Base-by-base conservation (phyloP, 1,140 invertebrate genomes). In the Trichonephila clavata region DNA sequence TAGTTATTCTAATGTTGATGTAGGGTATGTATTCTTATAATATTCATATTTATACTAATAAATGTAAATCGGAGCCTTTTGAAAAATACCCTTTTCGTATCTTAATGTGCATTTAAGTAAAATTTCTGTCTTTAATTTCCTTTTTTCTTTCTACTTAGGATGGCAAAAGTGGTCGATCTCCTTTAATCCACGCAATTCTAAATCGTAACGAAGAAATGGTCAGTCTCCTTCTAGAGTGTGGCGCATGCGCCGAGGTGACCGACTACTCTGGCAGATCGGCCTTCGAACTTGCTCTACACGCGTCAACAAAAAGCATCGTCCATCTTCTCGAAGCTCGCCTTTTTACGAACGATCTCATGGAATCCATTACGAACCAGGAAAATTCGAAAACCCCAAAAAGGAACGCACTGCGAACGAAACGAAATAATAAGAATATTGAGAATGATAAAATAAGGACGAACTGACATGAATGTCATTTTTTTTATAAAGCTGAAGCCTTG, bases 261-360 rank as follows among this genome's bases (percentile, higher is more conserved):
- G 93, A 94, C 24, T 94, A 90, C 61, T 94, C 93, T 57, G 93
- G 93, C 18, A 86, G 71, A 5, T 61, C 92, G 20, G 92, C 92
- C 1, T 93, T 87, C 4, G 92, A 93, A 80, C n/a, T 93, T 14
- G 92, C 92, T 6, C 21, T 93, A 21, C 92, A 87, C 43, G n/a
- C 57, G 4, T 87, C 84, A 24, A 88, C 50, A 21, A 77, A 50
- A n/a, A n/a, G 1, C 10, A 88, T 93, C 13, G 32, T 81, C 50
- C 60, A 77, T n/a, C 20, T 93, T n/a, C 27, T 93, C 2, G 92
- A 93, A 21, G 61, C 57, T 3, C n/a, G 59, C 14, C 18, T 92
- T 43, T 32, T 61, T n/a, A 13, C 50, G 10, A 21, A 60, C 16
- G 65, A 92, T 24, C 32, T 60, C 43, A 7, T n/a, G 3, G 10